Percentiles rank a stretch among this genome's conserved stretches.
Conservation (phyloP, 2,797 vertebrate genomes). For the Discoglossus pictus region DNA sequence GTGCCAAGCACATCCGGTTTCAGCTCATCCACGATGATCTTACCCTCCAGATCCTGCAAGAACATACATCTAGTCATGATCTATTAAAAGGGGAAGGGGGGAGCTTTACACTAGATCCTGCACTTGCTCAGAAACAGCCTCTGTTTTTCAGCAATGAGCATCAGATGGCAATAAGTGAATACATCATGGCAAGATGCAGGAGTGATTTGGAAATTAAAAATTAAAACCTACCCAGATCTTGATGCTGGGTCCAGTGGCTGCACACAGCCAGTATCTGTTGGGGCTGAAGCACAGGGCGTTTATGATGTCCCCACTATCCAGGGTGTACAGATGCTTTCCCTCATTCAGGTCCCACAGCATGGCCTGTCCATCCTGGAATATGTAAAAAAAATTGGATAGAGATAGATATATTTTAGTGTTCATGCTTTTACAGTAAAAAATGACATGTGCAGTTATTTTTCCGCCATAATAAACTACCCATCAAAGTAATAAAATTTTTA, state of each 20-base stretch:
- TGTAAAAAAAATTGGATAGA: no score
- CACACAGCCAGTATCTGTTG: slow-evolving; percentile 97
- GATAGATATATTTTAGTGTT: no score
- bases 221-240: slow-evolving; percentile 88
- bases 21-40: slow-evolving; percentile 94
- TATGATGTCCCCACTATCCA: slow-evolving; percentile 93
- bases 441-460: no score
- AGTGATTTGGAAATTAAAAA: not conserved
- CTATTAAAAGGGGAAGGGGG: rapidly evolving
- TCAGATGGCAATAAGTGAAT: slow-evolving; percentile 69
- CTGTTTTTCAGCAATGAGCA: slow-evolving; percentile 68
- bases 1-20: slow-evolving; percentile 96
- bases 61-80: not conserved
- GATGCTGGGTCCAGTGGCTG: slow-evolving; percentile 95
- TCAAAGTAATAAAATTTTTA: no score
- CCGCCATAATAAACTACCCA: no score
- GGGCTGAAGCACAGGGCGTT: slow-evolving; percentile 97
- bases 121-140: slow-evolving; percentile 81
- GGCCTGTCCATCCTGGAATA: slow-evolving; percentile 87
- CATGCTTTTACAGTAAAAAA: no score
- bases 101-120: no score
- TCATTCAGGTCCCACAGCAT: slow-evolving; percentile 98
- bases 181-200: slow-evolving; percentile 66
- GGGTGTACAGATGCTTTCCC: slow-evolving; percentile 94
- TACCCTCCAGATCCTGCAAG: slow-evolving; percentile 89